Evolutionary conservation across 2,888 invertebrate genomes (phyloP).

Genomic region (Phortica okadai): DNA sequence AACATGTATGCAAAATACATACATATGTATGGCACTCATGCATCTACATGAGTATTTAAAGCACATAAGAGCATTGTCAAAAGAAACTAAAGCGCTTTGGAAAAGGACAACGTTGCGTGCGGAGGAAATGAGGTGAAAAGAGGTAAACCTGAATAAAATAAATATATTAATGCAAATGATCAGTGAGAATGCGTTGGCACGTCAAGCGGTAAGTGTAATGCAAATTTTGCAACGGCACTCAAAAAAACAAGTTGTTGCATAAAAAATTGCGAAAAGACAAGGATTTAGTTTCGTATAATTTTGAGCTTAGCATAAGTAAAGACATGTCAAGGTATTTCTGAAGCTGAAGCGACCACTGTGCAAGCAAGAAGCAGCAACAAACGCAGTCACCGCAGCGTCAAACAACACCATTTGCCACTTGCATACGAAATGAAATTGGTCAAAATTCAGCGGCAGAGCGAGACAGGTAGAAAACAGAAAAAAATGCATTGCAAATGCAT

Average conservation of each 20-base stretch:
- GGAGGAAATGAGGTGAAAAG: neutral
- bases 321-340: neutral
- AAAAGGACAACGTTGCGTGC: conserved; percentile 46
- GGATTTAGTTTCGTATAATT: neutral
- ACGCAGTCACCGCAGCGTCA: neutral
- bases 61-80: too few species aligned
- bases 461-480: neutral
- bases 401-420: conserved; percentile 35
- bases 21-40: conserved; percentile 59
- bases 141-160: conserved; percentile 63
- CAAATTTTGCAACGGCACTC: neutral
- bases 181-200: conserved; percentile 49
- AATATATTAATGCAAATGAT: conserved; percentile 53
- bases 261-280: neutral
- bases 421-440: conserved; percentile 59
- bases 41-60: conserved; percentile 45
- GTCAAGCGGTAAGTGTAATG: neutral
- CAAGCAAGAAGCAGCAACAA: neutral
- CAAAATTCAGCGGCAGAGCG: neutral
- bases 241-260: neutral
- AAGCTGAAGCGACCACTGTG: conserved; percentile 5
- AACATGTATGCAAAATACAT: conserved; percentile 45
- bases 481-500: neutral
- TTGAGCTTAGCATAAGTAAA: neutral
- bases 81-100: neutral